Percentiles rank a stretch among this genome's conserved stretches.
phyloP scores from a whole-genome alignment of 2,113 vertebrate genomes.

The Peromyscus maniculatus region DNA sequence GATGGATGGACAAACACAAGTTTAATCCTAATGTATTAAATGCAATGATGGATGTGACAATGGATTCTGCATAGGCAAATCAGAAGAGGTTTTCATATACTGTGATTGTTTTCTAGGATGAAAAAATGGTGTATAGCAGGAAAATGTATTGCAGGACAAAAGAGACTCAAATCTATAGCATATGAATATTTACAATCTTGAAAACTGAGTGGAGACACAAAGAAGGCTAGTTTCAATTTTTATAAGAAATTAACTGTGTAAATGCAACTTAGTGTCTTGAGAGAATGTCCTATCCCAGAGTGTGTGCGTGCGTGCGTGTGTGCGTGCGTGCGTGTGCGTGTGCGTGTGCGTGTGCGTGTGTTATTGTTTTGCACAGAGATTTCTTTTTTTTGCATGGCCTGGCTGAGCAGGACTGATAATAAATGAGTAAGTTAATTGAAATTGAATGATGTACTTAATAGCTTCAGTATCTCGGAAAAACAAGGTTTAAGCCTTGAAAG shows the following conservation, averaged over 20 bases:
- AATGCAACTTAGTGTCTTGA: not conserved
- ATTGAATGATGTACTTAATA: slow-evolving; percentile 8
- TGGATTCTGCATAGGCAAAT: slow-evolving; percentile 51
- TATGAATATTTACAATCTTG: slow-evolving; percentile 34
- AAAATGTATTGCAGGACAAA: not conserved
- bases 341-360: not conserved
- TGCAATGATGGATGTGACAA: not conserved
- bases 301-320: not conserved
- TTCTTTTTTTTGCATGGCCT: not conserved
- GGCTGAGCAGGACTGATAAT: slow-evolving; percentile 15
- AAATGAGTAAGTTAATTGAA: slow-evolving; percentile 57
- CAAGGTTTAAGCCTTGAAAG: slow-evolving; percentile 36
- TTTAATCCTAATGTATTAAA: slow-evolving; percentile 38
- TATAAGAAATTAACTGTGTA: slow-evolving; percentile 34
- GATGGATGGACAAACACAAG: not conserved
- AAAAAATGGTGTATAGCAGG: slow-evolving; percentile 27
- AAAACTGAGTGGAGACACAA: slow-evolving; percentile 20
- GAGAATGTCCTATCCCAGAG: not conserved
- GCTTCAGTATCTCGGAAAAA: slow-evolving; percentile 40
- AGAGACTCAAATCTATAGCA: not conserved
- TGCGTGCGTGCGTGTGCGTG: no score
- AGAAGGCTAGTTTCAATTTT: slow-evolving; percentile 47
- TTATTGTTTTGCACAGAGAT: slow-evolving; percentile 9
- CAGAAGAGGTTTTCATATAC: slow-evolving; percentile 16
- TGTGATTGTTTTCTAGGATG: slow-evolving; percentile 46